phyloP scores from a whole-genome alignment of 2,888 invertebrate genomes.

The Limnephilus lunatus region DNA sequence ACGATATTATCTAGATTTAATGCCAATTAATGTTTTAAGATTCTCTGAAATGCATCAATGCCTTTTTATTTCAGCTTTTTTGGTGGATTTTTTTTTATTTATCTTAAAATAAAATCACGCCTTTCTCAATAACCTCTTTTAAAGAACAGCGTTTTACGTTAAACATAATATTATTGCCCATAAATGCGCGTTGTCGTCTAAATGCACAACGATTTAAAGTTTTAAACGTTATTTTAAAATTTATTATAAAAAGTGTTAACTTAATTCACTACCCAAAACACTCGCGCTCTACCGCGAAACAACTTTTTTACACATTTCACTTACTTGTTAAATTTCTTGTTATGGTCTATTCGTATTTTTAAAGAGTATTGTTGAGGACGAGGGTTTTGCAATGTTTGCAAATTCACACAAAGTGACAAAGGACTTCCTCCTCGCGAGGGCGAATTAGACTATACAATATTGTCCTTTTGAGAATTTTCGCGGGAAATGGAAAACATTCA shows the following conservation, averaged over 20 bases:
- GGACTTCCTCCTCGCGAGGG: neutral
- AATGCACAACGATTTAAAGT: neutral
- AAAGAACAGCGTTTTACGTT: neutral
- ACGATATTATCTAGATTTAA: too few species aligned
- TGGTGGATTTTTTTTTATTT: neutral
- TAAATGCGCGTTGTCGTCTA: neutral
- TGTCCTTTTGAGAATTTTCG: slow-evolving; percentile 4
- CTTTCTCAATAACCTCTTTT: neutral
- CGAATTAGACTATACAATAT: neutral
- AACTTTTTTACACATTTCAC: neutral
- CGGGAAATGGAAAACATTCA: slow-evolving; percentile 13
- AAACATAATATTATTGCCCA: neutral
- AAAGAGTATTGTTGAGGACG: neutral
- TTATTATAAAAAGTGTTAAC: neutral
- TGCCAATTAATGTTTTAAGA: too few species aligned
- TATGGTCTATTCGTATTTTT: neutral
- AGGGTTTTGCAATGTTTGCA: neutral
- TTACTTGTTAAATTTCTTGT: neutral
- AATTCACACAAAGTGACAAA: neutral
- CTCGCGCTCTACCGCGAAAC: neutral
- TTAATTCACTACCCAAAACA: neutral
- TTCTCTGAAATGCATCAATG: neutral
- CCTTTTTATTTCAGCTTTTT: neutral
- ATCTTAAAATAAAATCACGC: neutral
- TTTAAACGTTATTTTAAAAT: neutral